A percentile compares a stretch with the other conserved stretches of the same genome.
Conservation (phyloP, 2,888 invertebrate species). For the Ectemnius cavifrons region DNA sequence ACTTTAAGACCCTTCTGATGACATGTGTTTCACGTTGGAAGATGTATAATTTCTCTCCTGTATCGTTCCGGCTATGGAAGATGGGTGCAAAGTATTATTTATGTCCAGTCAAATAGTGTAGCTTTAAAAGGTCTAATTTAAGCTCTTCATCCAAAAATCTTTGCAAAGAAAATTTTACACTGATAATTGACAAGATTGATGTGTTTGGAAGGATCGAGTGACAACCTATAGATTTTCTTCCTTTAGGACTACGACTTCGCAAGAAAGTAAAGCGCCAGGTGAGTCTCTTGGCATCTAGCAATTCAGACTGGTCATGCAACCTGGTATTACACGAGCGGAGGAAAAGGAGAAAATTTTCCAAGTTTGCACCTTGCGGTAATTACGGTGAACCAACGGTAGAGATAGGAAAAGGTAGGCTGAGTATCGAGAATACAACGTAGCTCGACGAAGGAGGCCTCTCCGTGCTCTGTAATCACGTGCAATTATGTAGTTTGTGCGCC, state of each 20-base stretch:
- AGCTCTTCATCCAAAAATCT: not conserved
- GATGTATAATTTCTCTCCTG: not conserved
- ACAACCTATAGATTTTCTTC: no score
- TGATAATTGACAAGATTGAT: not conserved
- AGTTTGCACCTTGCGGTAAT: conserved; percentile 75
- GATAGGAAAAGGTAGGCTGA: conserved; percentile 53
- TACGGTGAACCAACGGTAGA: conserved; percentile 45
- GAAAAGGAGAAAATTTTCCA: conserved; percentile 65
- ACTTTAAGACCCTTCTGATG: conserved; percentile 28
- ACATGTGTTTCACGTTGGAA: not conserved
- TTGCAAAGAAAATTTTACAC: no score
- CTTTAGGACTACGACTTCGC: no score
- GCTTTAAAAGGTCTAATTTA: not conserved
- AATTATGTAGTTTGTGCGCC: conserved; percentile 68
- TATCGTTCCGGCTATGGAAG: no score
- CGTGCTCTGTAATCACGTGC: conserved; percentile 69
- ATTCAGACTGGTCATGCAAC: conserved; percentile 49
- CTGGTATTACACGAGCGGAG: conserved; percentile 63
- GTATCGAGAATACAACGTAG: conserved; percentile 28
- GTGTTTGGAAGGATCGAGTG: no score
- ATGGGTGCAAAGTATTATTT: no score
- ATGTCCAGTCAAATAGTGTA: not conserved
- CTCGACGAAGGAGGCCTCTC: conserved; percentile 53
- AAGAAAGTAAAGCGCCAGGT: not conserved
- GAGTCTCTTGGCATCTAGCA: conserved; percentile 32